Evolutionary conservation across 23 tunicate genomes (phyloP).

Genomic region (Phallusia fumigata): DNA sequence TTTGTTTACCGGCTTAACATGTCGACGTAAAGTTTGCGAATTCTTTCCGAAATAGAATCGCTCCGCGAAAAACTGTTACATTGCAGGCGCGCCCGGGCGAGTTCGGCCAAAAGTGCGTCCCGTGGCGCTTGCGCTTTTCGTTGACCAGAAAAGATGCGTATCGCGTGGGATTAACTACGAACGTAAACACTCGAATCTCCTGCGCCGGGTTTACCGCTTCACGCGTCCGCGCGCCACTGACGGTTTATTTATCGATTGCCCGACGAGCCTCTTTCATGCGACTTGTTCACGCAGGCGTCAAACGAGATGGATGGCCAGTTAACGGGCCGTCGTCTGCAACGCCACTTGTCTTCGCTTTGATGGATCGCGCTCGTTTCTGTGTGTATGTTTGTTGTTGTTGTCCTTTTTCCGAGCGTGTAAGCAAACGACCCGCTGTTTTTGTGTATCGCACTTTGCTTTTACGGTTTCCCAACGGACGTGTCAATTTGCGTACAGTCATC

Average conservation of each 20-base stretch:
- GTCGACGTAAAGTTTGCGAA: neutral
- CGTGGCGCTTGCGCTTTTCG: neutral
- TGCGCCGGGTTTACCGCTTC: neutral
- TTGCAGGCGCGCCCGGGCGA: too few relatives aligned
- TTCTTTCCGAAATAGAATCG: too few relatives aligned
- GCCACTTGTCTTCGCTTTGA: neutral
- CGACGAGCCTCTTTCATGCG: neutral
- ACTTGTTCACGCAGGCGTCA: conserved; percentile 10
- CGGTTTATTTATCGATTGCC: neutral
- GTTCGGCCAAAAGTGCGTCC: too few relatives aligned
- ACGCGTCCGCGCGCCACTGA: neutral
- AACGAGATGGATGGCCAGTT: neutral
- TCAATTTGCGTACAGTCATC: too few relatives aligned
- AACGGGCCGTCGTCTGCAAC: neutral
- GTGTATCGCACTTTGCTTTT: too few relatives aligned
- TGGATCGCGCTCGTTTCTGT: neutral
- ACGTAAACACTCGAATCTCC: neutral
- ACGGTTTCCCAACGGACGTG: too few relatives aligned
- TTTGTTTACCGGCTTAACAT: too few relatives aligned
- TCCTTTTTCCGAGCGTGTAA: neutral
- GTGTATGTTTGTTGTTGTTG: neutral
- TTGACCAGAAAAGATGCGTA: neutral
- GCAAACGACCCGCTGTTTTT: too few relatives aligned
- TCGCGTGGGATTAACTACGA: conserved; percentile 2
- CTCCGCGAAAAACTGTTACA: too few relatives aligned